Evolutionary conservation across 2,888 invertebrate genomes (phyloP).

Genomic region (Tetanocera ferruginea): DNA sequence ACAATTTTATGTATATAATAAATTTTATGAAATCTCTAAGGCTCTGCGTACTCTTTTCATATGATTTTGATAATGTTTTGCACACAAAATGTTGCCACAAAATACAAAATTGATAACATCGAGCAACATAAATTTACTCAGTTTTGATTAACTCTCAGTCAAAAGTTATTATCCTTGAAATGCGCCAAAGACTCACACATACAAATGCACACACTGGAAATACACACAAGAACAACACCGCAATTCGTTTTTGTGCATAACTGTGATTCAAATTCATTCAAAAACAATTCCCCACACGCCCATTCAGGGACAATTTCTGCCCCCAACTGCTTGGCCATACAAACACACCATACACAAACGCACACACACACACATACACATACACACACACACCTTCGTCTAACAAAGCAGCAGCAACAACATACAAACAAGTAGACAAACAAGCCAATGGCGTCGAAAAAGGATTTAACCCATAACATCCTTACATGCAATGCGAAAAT

Average conservation of each 20-base stretch:
- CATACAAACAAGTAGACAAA: not conserved
- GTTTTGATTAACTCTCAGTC: conserved; percentile 22
- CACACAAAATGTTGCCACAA: not conserved
- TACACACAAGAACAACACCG: not conserved
- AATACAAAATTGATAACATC: not conserved
- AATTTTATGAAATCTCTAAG: too few species aligned
- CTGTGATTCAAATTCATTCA: conserved; percentile 48
- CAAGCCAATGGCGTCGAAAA: conserved; percentile 26
- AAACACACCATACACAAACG: not conserved
- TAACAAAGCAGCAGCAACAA: not conserved
- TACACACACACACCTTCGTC: conserved; percentile 16
- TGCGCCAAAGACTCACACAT: not conserved
- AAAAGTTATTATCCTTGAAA: conserved; percentile 14
- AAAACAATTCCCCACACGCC: conserved; percentile 41
- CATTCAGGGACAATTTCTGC: conserved; percentile 18
- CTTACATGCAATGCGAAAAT: conserved; percentile 64
- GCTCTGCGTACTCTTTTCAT: not conserved
- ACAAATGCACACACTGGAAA: not conserved
- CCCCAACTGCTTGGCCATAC: not conserved
- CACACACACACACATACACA: not conserved
- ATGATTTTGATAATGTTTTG: not conserved
- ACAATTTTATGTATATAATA: too few species aligned
- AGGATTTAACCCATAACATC: conserved; percentile 32
- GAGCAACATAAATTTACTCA: not conserved
- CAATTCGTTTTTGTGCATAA: conserved; percentile 31